A percentile compares a stretch with the other conserved stretches of the same genome.
Evolutionary conservation across 2,888 invertebrate species (phyloP).

Genomic region (Iselma pallidipennis): DNA sequence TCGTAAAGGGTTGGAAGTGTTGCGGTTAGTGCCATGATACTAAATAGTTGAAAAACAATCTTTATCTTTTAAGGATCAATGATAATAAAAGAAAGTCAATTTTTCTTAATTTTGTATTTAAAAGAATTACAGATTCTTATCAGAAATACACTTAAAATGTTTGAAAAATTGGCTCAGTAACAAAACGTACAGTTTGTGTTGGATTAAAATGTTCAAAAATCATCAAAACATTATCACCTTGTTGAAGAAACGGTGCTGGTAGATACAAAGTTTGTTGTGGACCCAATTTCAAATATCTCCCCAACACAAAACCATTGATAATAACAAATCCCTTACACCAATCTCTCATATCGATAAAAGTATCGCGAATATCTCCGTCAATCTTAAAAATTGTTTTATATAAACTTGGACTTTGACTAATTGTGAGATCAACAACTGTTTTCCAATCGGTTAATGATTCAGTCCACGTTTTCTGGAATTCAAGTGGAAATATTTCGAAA

Average conservation of each 20-base stretch:
- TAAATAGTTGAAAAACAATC: too few species aligned
- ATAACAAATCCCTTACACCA: conserved; percentile 89
- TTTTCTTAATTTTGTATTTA: too few species aligned
- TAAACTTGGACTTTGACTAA: conserved; percentile 59
- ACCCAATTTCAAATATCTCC: conserved; percentile 76
- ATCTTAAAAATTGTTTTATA: conserved; percentile 60
- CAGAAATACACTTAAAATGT: too few species aligned
- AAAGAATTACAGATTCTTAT: too few species aligned
- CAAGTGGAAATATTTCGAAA: conserved; percentile 59
- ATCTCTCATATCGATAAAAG: conserved; percentile 75
- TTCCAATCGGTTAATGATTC: conserved; percentile 50
- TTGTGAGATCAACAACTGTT: conserved; percentile 73
- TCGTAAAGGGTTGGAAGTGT: conserved; percentile 53
- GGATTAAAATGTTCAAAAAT: conserved; percentile 52
- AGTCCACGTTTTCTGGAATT: conserved; percentile 58
- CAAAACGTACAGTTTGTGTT: conserved; percentile 34
- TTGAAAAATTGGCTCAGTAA: conserved; percentile 34
- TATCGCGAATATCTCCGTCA: conserved; percentile 66
- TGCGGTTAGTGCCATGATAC: neutral
- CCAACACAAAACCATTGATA: conserved; percentile 84
- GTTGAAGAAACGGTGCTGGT: conserved; percentile 72
- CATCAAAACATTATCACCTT: conserved; percentile 55
- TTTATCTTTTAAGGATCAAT: too few species aligned
- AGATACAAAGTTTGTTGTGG: conserved; percentile 84
- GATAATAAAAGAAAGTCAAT: too few species aligned